These are phyloP conservation scores for Drosophila affinis DNA, from an alignment of 2,888 invertebrate genomes.

Conservation along the genomic window DNA sequence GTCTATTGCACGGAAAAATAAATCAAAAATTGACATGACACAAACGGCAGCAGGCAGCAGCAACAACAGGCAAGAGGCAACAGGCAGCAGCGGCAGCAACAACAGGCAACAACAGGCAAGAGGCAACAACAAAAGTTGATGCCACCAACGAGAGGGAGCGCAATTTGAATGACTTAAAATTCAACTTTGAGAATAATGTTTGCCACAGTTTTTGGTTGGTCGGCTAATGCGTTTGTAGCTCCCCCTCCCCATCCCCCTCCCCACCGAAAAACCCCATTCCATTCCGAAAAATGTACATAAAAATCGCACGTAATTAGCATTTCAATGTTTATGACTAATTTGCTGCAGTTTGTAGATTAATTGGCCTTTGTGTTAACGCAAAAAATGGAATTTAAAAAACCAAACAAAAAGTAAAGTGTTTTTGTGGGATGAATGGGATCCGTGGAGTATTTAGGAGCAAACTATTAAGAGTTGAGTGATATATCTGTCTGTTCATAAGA, in stretches of 20 bases:
- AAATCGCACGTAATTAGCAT: slow-evolving; percentile 68
- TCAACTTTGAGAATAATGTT: slow-evolving; percentile 35
- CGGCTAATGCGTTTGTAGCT: slow-evolving; percentile 12
- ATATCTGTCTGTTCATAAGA: background rate
- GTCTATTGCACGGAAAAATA: slow-evolving; percentile 66
- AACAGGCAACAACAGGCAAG: slow-evolving; percentile 2
- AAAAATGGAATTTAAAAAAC: background rate
- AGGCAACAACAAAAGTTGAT: slow-evolving; percentile 51
- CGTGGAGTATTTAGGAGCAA: background rate
- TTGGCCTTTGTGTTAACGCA: slow-evolving; percentile 66
- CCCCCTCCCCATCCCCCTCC: background rate
- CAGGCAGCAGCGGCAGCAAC: background rate
- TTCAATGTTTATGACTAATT: slow-evolving; percentile 67
- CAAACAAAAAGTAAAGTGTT: slow-evolving; percentile 27
- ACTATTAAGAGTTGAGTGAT: background rate
- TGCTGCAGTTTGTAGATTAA: slow-evolving; percentile 70
- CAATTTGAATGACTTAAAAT: slow-evolving; percentile 10
- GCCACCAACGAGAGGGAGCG: slow-evolving; percentile 10
- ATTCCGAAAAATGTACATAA: slow-evolving; percentile 57
- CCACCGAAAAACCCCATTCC: background rate
- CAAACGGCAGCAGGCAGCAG: slow-evolving; percentile 21
- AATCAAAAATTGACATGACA: slow-evolving; percentile 73
- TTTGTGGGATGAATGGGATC: slow-evolving; percentile 21
- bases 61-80: slow-evolving; percentile 1
- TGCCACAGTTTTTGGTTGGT: slow-evolving; percentile 23